A percentile compares a stretch with the other conserved stretches of the same genome.
Evolutionary conservation across 92 coral and sea anemone species (phyloP).

Genomic region (Ricordea florida): DNA sequence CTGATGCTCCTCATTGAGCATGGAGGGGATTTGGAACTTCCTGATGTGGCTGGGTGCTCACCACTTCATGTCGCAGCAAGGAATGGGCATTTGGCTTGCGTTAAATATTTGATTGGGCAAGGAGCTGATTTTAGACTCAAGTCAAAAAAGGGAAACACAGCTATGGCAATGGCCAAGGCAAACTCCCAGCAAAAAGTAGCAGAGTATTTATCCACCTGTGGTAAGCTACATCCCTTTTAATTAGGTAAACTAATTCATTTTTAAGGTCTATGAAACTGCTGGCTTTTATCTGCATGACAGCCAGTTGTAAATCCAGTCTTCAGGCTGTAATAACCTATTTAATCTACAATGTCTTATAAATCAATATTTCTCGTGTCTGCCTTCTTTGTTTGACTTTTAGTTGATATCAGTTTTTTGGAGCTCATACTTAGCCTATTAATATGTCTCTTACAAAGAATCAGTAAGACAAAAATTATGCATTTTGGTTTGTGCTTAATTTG

Average conservation of each 20-base stretch:
- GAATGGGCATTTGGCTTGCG: constrained; percentile 89
- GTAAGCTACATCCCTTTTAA: constrained; percentile 33
- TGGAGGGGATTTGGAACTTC: constrained; percentile 78
- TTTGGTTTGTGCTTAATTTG: too few species aligned
- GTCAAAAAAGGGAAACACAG: constrained; percentile 87
- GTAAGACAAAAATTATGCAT: too few species aligned
- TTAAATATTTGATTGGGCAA: constrained; percentile 77
- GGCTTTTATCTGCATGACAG: neutral
- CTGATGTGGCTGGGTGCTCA: constrained; percentile 78
- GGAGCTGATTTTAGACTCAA: constrained; percentile 80
- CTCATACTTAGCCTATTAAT: too few species aligned
- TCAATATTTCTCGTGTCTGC: too few species aligned
- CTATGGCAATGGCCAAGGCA: constrained; percentile 79
- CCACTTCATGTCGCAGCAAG: constrained; percentile 88
- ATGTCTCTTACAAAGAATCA: too few species aligned
- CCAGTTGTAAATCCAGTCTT: neutral
- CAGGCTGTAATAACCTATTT: too few species aligned
- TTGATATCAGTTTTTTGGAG: too few species aligned
- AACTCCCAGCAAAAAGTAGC: constrained; percentile 80
- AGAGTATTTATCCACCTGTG: constrained; percentile 76
- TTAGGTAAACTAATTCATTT: neutral
- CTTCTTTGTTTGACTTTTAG: too few species aligned
- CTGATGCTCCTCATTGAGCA: constrained; percentile 66
- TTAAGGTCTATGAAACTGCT: neutral
- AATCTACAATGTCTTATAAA: too few species aligned